Percentiles rank a stretch among this genome's conserved stretches.
Conservation (phyloP, 2,888 invertebrate genomes). For the Lasioglossum morio region DNA sequence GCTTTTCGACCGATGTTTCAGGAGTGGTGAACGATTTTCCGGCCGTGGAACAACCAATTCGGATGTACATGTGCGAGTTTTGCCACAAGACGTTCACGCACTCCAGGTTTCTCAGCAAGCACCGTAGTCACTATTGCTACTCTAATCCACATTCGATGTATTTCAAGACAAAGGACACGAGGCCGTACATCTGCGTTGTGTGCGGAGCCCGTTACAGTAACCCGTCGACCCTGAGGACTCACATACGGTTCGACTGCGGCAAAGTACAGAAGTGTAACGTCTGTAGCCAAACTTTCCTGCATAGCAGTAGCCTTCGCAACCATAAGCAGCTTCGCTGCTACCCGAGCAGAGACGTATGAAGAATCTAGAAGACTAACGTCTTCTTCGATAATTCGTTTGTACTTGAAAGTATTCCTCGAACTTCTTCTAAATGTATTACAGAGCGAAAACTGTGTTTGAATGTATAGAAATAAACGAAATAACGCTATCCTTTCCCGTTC, state of each 20-base stretch:
- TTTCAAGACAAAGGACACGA: constrained; percentile 24
- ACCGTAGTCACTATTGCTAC: constrained; percentile 63
- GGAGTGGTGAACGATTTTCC: not conserved
- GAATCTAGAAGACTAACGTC: too few species aligned
- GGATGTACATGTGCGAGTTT: constrained; percentile 41
- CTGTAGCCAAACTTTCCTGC: constrained; percentile 60
- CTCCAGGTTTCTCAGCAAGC: constrained; percentile 41
- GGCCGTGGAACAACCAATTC: constrained; percentile 17
- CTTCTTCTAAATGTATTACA: not conserved
- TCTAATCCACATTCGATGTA: constrained; percentile 63
- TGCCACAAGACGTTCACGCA: constrained; percentile 50
- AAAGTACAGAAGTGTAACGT: constrained; percentile 55
- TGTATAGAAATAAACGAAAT: constrained; percentile 20
- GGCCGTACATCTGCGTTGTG: constrained; percentile 62
- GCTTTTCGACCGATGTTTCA: constrained; percentile 41
- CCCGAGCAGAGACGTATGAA: too few species aligned
- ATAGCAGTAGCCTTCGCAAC: constrained; percentile 58
- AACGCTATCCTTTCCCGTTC: not conserved
- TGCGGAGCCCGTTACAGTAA: constrained; percentile 70
- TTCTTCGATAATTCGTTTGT: too few species aligned
- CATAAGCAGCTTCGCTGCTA: constrained; percentile 26
- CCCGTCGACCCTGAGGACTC: constrained; percentile 60
- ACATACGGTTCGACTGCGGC: constrained; percentile 70
- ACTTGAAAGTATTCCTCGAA: not conserved
- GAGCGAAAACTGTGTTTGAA: not conserved